These are phyloP conservation scores for Elaphurus davidianus DNA, from an alignment of 2,113 vertebrate species.

Conservation along the genomic window DNA sequence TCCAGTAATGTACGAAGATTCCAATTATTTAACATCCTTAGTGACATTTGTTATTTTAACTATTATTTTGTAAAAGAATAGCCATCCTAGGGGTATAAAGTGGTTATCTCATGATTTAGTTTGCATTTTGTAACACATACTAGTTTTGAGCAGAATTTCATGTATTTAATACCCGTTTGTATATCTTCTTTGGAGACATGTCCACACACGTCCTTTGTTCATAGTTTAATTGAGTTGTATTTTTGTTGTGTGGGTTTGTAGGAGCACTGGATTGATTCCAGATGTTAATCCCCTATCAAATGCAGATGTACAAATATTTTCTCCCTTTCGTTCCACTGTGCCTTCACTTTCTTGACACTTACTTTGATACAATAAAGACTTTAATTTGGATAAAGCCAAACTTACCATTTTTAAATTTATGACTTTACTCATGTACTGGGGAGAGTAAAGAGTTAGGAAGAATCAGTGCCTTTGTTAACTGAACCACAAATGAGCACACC, in stretches of 20 bases:
- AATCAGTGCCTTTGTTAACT: background rate
- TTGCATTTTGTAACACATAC: background rate
- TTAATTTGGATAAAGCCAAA: background rate
- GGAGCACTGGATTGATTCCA: background rate
- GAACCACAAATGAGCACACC: background rate
- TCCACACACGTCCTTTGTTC: background rate
- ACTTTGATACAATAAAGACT: background rate
- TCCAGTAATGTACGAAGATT: background rate
- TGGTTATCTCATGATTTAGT: background rate
- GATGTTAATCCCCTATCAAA: background rate
- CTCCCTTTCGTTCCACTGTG: background rate
- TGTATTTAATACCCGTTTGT: background rate
- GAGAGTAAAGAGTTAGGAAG: background rate
- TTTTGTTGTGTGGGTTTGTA: background rate
- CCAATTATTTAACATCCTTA: background rate
- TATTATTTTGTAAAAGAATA: background rate
- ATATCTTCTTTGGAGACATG: background rate
- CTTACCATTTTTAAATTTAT: background rate
- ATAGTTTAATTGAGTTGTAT: background rate
- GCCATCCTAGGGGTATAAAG: background rate
- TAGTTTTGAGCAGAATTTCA: background rate
- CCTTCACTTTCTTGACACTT: background rate
- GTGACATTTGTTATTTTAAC: background rate
- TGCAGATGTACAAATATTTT: background rate
- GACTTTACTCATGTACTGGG: background rate